Evolutionary conservation across 2,113 vertebrate genomes (phyloP).

Genomic region (Elephantulus edwardii): DNA sequence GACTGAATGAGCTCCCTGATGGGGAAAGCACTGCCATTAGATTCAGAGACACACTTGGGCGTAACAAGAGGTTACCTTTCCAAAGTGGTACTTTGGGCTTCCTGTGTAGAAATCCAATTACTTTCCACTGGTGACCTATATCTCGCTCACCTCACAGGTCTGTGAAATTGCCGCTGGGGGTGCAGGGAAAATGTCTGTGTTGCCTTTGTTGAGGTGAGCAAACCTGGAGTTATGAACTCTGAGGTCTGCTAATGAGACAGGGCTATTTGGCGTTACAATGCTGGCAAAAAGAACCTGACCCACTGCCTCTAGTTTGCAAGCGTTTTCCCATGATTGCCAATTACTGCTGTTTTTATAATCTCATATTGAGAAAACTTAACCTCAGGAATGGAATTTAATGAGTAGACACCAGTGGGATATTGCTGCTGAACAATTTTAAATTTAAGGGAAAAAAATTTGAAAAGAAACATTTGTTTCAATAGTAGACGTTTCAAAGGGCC

Average conservation of each 20-base stretch:
- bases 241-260: constrained; percentile 53
- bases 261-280: not conserved
- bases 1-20: constrained; percentile 12
- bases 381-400: constrained; percentile 15
- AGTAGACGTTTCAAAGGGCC: not conserved
- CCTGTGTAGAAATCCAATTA: constrained; percentile 69
- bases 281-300: not conserved
- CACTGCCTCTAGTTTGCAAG: not conserved
- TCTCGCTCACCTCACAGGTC: not conserved
- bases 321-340: not conserved
- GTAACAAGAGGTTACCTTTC: constrained; percentile 51
- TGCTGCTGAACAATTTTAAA: not conserved
- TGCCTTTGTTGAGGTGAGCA: constrained; percentile 50
- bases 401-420: not conserved
- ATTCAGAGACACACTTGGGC: constrained; percentile 27
- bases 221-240: not conserved
- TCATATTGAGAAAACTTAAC: constrained; percentile 25
- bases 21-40: constrained; percentile 30
- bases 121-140: constrained; percentile 43
- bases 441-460: not conserved
- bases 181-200: not conserved
- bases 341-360: not conserved
- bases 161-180: not conserved
- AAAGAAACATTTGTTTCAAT: not conserved
- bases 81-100: constrained; percentile 52